A percentile compares a stretch with the other conserved stretches of the same genome.
Evolutionary conservation across 2,888 invertebrate genomes (phyloP).

Genomic region (Meta bourneti): DNA sequence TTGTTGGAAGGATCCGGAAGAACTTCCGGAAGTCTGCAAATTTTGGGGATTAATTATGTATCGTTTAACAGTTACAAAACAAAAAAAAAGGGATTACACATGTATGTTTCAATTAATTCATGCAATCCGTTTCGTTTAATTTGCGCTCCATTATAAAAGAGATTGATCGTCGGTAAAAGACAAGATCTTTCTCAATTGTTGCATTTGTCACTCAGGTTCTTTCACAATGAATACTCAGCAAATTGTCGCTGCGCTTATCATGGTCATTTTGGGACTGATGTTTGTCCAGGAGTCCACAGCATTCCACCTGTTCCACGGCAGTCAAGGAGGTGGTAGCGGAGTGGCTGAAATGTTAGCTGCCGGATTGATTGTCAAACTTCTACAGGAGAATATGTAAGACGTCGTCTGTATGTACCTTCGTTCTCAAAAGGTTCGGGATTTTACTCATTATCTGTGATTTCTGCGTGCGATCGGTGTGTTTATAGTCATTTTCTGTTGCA

Average conservation of each 20-base stretch:
- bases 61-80: neutral
- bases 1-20: conserved; percentile 43
- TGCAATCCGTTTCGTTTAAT: too few species aligned
- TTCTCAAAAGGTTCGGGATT: neutral
- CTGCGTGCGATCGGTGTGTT: neutral
- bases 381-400: conserved; percentile 27
- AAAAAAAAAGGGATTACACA: neutral
- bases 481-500: neutral
- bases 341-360: conserved; percentile 42
- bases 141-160: too few species aligned
- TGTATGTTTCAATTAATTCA: too few species aligned
- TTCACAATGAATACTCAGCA: neutral
- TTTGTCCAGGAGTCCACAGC: conserved; percentile 18
- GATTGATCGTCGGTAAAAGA: too few species aligned
- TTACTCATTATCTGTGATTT: too few species aligned
- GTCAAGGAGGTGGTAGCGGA: neutral
- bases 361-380: conserved; percentile 54
- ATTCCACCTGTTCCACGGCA: neutral
- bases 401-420: neutral
- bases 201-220: neutral
- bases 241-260: neutral
- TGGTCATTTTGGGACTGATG: conserved; percentile 4
- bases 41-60: neutral
- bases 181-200: too few species aligned
- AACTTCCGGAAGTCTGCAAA: conserved; percentile 8